Percentiles rank a stretch among this genome's conserved stretches.
phyloP scores from a whole-genome alignment of 2,888 invertebrate genomes.

The Pristionchus japonicus region DNA sequence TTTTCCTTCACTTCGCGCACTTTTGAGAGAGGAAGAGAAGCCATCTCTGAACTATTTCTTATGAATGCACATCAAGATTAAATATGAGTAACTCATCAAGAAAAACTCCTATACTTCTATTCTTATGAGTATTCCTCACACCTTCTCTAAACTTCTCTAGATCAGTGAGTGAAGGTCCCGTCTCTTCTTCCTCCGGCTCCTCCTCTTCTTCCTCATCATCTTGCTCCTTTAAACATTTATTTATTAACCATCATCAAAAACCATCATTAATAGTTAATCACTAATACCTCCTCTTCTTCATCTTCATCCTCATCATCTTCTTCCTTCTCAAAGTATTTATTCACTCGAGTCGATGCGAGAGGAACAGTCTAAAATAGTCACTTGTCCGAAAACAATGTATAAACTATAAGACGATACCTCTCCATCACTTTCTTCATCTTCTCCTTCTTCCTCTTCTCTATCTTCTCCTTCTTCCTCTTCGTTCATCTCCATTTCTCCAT shows the following conservation, averaged over 20 bases:
- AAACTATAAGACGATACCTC: slow-evolving; percentile 21
- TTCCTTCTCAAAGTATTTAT: not conserved
- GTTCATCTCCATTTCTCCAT: slow-evolving; percentile 14
- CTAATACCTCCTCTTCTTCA: slow-evolving; percentile 32
- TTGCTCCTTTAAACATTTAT: slow-evolving; percentile 35
- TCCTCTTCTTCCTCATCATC: slow-evolving; percentile 43
- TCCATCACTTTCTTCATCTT: not conserved
- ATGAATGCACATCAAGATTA: too few species aligned
- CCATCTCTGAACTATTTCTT: slow-evolving; percentile 53
- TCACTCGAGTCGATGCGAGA: not conserved
- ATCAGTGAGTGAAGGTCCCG: slow-evolving; percentile 51
- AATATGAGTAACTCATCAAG: too few species aligned
- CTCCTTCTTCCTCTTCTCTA: slow-evolving; percentile 49
- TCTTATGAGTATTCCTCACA: too few species aligned
- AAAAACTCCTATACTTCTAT: too few species aligned
- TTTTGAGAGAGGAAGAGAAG: slow-evolving; percentile 63
- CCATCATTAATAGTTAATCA: slow-evolving; percentile 28
- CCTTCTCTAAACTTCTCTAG: slow-evolving; percentile 52
- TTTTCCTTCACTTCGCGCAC: slow-evolving; percentile 64
- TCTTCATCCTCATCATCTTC: not conserved
- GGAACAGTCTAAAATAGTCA: slow-evolving; percentile 23
- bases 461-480: slow-evolving; percentile 29
- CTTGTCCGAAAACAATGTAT: not conserved
- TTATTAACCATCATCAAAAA: too few species aligned
- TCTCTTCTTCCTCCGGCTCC: slow-evolving; percentile 47